Base-by-base conservation (phyloP, 2,888 invertebrate genomes). In the Eudemis profundana region DNA sequence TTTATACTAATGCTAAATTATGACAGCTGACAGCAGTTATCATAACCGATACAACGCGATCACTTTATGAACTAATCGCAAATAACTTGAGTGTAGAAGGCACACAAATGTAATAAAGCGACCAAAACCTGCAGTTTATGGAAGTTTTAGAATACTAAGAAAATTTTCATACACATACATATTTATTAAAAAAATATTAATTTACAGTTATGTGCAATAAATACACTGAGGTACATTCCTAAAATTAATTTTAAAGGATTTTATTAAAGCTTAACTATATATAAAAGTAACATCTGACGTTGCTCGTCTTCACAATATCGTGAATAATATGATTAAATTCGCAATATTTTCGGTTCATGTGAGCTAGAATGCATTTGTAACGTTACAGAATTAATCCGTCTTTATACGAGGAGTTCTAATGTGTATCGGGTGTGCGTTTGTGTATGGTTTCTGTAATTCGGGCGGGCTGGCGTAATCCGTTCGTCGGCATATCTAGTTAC, bases 391-490 rank as follows among this genome's bases (percentile, higher is more conserved):
- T 89, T 90, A 91, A 90, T 90, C 86, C 87, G 75, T 74, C 78
- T 76, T 89, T 85, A 88, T 86, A 84, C 82, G 77, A 77, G 81
- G 84, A 85, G 84, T 83, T 85, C 78, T 83, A 81, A 85, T 86
- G 84, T 82, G 83, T 89, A 89, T 86, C 85, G 81, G 81, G 78
- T 83, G 82, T 79, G 78, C 82, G 79, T 76, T 75, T 82, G 79
- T 78, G 78, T 92, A 92, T 86, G 92, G 92, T 90, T 91, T 92
- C 91, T 85, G 88, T 92, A 89, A 90, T 91, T 90, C 89, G 87
- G 88, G 83, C 84, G 79, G 84, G 81, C 79, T 76, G 75, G 78
- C 75, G 87, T 91, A 91, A 91, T 90, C 90, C 88, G 84, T 84
- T 87, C 82, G 83, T 77, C 78, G 82, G 76, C 76, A 82, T 89